Evolutionary conservation across 2,113 vertebrate genomes (phyloP).

Genomic region (Xyliphius kryptos): DNA sequence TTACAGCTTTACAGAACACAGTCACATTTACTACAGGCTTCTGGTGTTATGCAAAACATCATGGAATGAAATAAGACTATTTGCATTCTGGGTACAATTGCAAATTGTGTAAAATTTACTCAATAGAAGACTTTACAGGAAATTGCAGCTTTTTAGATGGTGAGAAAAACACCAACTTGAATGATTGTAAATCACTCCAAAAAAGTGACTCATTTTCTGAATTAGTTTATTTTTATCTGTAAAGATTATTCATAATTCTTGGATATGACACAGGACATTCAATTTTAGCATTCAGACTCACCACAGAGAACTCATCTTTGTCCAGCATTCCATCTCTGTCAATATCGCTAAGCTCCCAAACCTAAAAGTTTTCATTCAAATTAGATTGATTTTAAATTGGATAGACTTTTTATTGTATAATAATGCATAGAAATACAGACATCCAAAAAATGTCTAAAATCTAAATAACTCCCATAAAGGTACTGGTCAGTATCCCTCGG

Average conservation of each 20-base stretch:
- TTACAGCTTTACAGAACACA: no score
- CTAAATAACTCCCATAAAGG: neutral
- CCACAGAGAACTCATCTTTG: slow-evolving; percentile 97
- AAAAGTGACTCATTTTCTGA: no score
- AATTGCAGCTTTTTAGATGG: neutral
- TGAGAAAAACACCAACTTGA: no score
- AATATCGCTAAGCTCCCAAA: slow-evolving; percentile 96
- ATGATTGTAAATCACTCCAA: no score
- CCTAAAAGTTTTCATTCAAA: slow-evolving; percentile 58
- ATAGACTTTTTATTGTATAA: neutral
- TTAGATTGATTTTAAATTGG: neutral
- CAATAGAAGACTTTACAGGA: neutral
- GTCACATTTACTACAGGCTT: neutral
- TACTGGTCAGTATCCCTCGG: slow-evolving; percentile 3
- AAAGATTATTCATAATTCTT: no score
- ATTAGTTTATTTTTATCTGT: no score
- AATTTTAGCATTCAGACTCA: slow-evolving; percentile 57
- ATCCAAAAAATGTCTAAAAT: no score
- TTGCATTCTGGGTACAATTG: neutral
- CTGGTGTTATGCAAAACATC: neutral
- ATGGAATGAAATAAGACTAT: neutral
- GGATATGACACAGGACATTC: no score
- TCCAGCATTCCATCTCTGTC: slow-evolving; percentile 96
- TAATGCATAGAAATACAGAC: no score
- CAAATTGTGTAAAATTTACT: neutral